These are phyloP conservation scores for Propithecus perrieri DNA, from an alignment of 2,797 vertebrate species.

Conservation along the genomic window DNA sequence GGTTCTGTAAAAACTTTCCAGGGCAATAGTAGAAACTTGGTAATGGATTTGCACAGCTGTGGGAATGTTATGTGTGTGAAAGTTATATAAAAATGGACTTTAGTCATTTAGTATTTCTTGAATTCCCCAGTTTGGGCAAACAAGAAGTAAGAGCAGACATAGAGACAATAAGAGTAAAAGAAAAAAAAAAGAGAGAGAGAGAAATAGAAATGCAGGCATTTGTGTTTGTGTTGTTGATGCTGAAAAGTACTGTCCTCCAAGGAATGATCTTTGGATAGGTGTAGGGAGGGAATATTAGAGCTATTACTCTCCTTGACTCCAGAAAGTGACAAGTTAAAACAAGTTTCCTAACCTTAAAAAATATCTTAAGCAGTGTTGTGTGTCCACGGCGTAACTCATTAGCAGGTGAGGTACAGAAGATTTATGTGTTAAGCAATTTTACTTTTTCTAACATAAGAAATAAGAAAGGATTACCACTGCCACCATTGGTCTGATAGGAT, in stretches of 20 bases:
- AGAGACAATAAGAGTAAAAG: not conserved
- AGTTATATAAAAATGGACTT: not conserved
- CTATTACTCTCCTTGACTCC: not conserved
- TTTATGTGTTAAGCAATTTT: slow-evolving; percentile 31
- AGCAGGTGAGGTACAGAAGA: not conserved
- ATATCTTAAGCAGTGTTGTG: not conserved
- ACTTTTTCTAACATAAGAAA: slow-evolving; percentile 55
- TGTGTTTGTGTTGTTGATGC: not conserved
- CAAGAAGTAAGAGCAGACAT: not conserved
- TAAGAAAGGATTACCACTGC: slow-evolving; percentile 29
- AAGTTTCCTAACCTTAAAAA: not conserved
- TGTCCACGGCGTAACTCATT: not conserved
- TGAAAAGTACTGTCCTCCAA: not conserved
- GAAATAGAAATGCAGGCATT: not conserved
- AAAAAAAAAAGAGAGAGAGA: not conserved
- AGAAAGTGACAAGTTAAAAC: not conserved
- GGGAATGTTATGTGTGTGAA: not conserved
- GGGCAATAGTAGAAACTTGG: not conserved
- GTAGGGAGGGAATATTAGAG: not conserved
- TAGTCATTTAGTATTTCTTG: not conserved
- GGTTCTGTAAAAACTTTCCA: not conserved
- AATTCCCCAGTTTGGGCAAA: not conserved
- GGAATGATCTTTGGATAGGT: not conserved
- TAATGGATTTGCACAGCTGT: not conserved
- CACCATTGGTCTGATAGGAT: slow-evolving; percentile 43